Base-by-base conservation (phyloP, 2,113 vertebrate genomes). In the Ctenodactylus gundi region DNA sequence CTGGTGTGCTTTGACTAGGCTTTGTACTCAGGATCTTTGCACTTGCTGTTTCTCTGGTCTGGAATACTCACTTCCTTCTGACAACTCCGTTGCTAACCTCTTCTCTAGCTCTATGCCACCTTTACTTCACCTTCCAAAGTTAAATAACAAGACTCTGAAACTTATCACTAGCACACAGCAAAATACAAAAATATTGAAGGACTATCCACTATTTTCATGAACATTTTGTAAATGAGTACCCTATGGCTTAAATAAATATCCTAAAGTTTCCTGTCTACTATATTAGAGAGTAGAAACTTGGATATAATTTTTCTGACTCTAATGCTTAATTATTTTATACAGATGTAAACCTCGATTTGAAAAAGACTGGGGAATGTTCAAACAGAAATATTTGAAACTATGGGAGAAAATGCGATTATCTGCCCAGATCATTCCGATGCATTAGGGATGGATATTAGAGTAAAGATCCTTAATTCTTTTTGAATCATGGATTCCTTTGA, bases 351-450 rank as follows among this genome's bases (percentile, higher is more conserved):
- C 20, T 15, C 21, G 60, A 7, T 62, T 75, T 2, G n/a, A 3
- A 41, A 27, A 55, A 85, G 46, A 85, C 9, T 88, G 77, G 29
- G 41, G 95, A 91, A 65, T 41, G n/a, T 80, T 93, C 31, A 67
- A 49, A 85, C n/a, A 85, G 25, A 93, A 72, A 85, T 70, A 64
- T 70, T 85, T 77, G 72, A 73, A 93, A 65, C 20, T 64, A 13
- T 83, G 55, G 21, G 17, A 76, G 34, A 12, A 87, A 41, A 83
- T 83, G 20, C 36, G 20, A 84, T 86, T 41, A 77, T 11, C 53
- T 83, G 29, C 7, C 17, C 57, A 87, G 51, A 68, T 60, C 68
- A 25, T 34, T 25, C 11, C 75, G 23, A 41, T 14, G 7, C n/a
- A 80, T 23, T 67, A 64, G 14, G 11, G 27, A 49, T 31, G 36